A percentile compares a stretch with the other conserved stretches of the same genome.
Evolutionary conservation across 2,797 vertebrate genomes (phyloP).

Genomic region (Merluccius polli): DNA sequence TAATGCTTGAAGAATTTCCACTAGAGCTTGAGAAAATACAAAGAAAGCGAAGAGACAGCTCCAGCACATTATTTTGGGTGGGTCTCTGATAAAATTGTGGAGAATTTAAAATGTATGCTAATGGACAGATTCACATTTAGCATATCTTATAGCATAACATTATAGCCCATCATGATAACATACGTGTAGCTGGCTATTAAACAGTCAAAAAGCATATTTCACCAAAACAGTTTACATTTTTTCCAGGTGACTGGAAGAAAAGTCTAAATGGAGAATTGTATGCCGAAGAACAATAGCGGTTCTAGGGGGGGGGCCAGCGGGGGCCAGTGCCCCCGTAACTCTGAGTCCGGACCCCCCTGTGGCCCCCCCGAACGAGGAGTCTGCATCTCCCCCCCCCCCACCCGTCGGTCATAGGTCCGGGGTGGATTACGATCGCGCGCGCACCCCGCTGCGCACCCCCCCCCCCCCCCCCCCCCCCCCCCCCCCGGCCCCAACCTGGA

Average conservation of each 20-base stretch:
- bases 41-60: neutral
- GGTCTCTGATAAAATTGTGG: neutral
- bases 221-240: neutral
- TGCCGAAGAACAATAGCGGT: neutral
- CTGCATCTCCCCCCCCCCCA: no score
- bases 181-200: neutral
- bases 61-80: neutral
- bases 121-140: neutral
- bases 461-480: no score
- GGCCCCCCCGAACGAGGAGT: no score
- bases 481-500: no score
- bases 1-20: slow-evolving; percentile 6
- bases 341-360: no score
- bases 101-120: neutral
- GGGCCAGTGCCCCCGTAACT: no score
- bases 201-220: no score
- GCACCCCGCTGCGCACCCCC: no score
- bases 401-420: no score
- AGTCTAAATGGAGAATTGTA: neutral
- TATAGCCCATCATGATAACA: neutral
- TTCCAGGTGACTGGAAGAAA: neutral
- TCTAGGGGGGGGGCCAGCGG: no score
- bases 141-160: neutral
- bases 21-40: neutral
- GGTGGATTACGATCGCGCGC: no score